Evolutionary conservation across 2,888 invertebrate genomes (phyloP), one percentile per base, ranked within the genome.

Genomic region (Drosophila quinaria): DNA sequence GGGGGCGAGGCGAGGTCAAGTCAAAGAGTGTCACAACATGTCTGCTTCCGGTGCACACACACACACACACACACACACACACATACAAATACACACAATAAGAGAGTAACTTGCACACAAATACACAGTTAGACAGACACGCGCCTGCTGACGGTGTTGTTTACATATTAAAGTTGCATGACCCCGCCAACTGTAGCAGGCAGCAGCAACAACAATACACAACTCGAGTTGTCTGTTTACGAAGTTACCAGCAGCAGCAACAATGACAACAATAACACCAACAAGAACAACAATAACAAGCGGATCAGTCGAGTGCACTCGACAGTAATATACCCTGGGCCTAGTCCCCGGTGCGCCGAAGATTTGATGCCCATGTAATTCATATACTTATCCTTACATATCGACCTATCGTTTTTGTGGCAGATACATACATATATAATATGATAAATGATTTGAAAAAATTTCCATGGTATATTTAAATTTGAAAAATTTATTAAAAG

Each of bases 101-200:
- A 63, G 54, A 72, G 74, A 66, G 73, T 70, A 67, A 76, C 79
- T 76, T 39, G 70, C 49, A 64, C 52, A 64, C 65, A 69, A 69
- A 67, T 63, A 68, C 62, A 50, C 44, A 66, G 69, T 79, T 75
- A 79, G 80, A 70, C 68, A 80, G 74, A 71, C 81, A 86, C 76
- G 80, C 75, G 78, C 75, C 70, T 68, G 74, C 74, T 58, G 63
- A 79, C 74, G 85, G 84, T 89, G 88, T 91, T 91, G 91, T 91
- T 91, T 91, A 90, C 90, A 82, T 81, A 88, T 90, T 90, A 90
- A 91, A 90, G 88, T 90, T 91, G 90, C 90, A 91, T 90, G 91
- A 91, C 90, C 87, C 90, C 85, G 80, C 67, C 70, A 74, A 76
- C 70, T 72, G 71, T 78, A 70, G 60, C 77, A 29, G 29, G 60